phyloP scores from a whole-genome alignment of 2,113 vertebrate genomes.

The Caloenas nicobarica region DNA sequence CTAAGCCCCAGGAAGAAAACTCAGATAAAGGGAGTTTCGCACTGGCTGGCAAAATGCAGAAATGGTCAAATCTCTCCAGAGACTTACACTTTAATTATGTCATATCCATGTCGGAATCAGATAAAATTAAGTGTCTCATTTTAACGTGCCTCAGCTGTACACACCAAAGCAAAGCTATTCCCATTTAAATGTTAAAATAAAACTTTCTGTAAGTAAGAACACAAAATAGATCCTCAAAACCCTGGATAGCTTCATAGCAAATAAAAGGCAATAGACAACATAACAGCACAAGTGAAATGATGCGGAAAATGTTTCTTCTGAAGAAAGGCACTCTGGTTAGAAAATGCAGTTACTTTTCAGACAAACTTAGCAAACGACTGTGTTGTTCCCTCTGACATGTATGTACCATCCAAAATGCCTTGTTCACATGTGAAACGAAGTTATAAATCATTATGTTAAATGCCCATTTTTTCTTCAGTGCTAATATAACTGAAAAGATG shows the following conservation, averaged over 20 bases:
- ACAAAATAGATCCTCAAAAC: neutral
- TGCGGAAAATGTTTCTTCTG: neutral
- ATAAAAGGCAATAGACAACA: neutral
- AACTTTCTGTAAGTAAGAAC: neutral
- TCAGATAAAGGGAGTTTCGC: neutral
- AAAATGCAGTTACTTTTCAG: neutral
- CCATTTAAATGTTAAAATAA: neutral
- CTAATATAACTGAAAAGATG: neutral
- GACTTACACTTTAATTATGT: constrained; percentile 20
- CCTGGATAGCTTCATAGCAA: neutral
- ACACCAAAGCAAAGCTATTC: neutral
- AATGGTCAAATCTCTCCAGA: constrained; percentile 4
- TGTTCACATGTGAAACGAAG: neutral
- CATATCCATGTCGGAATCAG: neutral
- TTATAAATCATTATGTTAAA: neutral
- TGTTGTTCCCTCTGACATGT: neutral
- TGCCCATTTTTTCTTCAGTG: neutral
- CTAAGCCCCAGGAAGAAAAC: neutral
- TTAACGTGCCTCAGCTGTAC: neutral
- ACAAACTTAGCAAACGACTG: neutral
- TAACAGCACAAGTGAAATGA: neutral
- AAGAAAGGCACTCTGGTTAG: neutral
- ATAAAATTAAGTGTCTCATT: constrained; percentile 24
- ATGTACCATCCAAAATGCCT: neutral
- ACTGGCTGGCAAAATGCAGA: constrained; percentile 1